A percentile compares a stretch with the other conserved stretches of the same genome.
Conservation (phyloP, 2,113 vertebrate species). For the Limnothrissa miodon region DNA sequence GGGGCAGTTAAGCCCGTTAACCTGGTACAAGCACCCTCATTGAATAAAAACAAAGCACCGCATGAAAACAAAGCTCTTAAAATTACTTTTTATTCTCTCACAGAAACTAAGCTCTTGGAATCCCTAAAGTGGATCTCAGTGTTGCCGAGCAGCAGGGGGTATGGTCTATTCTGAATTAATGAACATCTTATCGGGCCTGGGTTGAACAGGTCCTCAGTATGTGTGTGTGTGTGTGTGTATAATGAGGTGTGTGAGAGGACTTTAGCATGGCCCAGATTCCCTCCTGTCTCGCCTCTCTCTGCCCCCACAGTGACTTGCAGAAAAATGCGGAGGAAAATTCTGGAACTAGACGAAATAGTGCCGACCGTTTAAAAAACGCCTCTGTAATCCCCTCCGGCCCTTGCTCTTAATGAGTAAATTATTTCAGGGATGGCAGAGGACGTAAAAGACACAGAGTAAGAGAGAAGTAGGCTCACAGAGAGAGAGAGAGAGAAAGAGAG, state of each 20-base stretch:
- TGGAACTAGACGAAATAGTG: neutral
- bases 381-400: neutral
- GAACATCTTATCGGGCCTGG: conserved; percentile 25
- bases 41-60: neutral
- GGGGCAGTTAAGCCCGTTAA: neutral
- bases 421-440: neutral
- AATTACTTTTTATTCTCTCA: neutral
- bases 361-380: conserved; percentile 2
- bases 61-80: neutral
- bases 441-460: neutral
- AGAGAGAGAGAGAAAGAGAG: neutral
- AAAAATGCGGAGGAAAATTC: conserved; percentile 22
- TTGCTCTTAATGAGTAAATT: neutral
- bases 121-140: conserved; percentile 9
- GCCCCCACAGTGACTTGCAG: conserved; percentile 25
- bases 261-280: conserved; percentile 28
- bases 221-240: conserved; percentile 36
- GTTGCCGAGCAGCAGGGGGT: neutral
- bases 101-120: neutral
- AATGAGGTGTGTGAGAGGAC: conserved; percentile 31
- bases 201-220: conserved; percentile 18
- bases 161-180: conserved; percentile 29
- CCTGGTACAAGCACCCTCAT: neutral
- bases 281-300: conserved; percentile 11
- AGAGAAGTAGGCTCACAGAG: neutral